Percentiles rank a stretch among this genome's conserved stretches.
phyloP scores from a whole-genome alignment of 1,140 invertebrate genomes.

The Drosophila quadrilineata region DNA sequence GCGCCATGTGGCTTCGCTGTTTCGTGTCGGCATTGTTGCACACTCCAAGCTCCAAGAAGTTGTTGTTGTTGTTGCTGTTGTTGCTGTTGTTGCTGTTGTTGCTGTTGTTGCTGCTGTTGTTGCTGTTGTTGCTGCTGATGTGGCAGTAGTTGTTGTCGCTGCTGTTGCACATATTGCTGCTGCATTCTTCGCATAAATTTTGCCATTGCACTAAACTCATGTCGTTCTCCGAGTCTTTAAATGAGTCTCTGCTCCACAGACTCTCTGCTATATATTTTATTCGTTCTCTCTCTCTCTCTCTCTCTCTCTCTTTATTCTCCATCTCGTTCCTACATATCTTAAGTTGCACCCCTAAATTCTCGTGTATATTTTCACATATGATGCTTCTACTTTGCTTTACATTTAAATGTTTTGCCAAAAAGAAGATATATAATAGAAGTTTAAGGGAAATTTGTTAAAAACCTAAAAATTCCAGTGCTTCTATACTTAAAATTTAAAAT shows the following conservation, averaged over 20 bases:
- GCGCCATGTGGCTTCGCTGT: constrained; percentile 6
- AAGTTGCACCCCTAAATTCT: too few relatives aligned
- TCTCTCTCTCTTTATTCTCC: neutral
- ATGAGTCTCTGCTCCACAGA: neutral
- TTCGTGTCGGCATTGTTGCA: neutral
- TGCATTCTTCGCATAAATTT: constrained; percentile 80
- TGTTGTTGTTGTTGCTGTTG: constrained; percentile 24
- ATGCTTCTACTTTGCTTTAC: too few relatives aligned
- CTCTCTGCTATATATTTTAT: constrained; percentile 70
- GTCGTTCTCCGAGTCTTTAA: constrained; percentile 51
- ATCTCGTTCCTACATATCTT: too few relatives aligned
- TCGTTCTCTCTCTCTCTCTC: constrained; percentile 5
- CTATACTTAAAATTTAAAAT: too few relatives aligned
- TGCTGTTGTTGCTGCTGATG: constrained; percentile 7
- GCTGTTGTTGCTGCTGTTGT: constrained; percentile 28
- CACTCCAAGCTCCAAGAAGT: too few relatives aligned
- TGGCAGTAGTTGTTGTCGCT: constrained; percentile 33
- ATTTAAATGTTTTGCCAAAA: too few relatives aligned
- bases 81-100: constrained; percentile 16
- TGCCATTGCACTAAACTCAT: constrained; percentile 72
- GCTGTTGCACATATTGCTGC: constrained; percentile 68
- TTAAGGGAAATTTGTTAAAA: too few relatives aligned
- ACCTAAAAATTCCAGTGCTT: too few relatives aligned
- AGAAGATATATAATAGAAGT: too few relatives aligned
- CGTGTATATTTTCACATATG: too few relatives aligned